A percentile compares a stretch with the other conserved stretches of the same genome.
Evolutionary conservation across 2,888 invertebrate genomes (phyloP).

Genomic region (Folsomia manolachei): DNA sequence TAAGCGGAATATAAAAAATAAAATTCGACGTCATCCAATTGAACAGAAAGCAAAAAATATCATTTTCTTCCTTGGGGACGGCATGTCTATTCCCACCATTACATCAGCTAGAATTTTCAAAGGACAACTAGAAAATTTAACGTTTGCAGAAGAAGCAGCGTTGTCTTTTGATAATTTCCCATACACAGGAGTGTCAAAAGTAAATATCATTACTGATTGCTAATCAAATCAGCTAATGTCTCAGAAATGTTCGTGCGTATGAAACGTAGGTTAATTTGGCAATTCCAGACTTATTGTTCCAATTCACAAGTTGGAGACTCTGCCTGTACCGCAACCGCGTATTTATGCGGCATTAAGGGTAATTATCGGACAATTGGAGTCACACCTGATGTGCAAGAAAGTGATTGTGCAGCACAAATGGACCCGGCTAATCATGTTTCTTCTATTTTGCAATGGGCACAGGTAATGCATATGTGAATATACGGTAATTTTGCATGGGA

Average conservation of each 20-base stretch:
- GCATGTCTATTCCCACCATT: conserved; percentile 56
- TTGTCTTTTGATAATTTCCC: conserved; percentile 37
- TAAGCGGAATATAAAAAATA: background rate
- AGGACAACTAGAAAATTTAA: conserved; percentile 53
- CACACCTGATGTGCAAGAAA: conserved; percentile 51
- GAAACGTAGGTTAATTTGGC: conserved; percentile 1
- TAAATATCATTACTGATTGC: too few relatives aligned
- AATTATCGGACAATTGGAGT: conserved; percentile 54
- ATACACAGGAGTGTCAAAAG: conserved; percentile 31
- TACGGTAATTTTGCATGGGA: background rate
- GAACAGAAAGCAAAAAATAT: conserved; percentile 26
- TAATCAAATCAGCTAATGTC: too few relatives aligned
- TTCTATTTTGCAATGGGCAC: conserved; percentile 33
- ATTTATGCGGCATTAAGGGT: conserved; percentile 55
- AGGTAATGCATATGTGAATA: background rate
- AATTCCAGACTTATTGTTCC: conserved; percentile 38
- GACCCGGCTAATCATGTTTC: conserved; percentile 28
- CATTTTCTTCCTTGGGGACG: conserved; percentile 54
- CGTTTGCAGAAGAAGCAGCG: conserved; percentile 51
- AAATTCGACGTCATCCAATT: conserved; percentile 7
- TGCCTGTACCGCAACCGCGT: conserved; percentile 52
- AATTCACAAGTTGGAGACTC: conserved; percentile 45
- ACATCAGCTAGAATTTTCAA: conserved; percentile 55
- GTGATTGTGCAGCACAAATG: conserved; percentile 37
- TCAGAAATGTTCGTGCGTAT: too few relatives aligned